Evolutionary conservation across 2,113 vertebrate species (phyloP).

Genomic region (mouse (Mus musculus)): GRCm39 chr4:124466501-124467000

Average conservation of each 20-base stretch:
- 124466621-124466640: background rate
- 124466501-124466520: too few species aligned
- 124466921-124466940: background rate
- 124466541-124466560: background rate
- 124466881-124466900: background rate
- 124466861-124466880: background rate
- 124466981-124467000: background rate
- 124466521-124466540: background rate
- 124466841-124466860: background rate
- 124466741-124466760: background rate
- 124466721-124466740: background rate
- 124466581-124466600: background rate
- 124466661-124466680: background rate
- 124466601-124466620: background rate
- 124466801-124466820: background rate
- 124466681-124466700: background rate
- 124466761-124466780: background rate
- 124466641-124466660: background rate
- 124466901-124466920: background rate
- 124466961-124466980: background rate
- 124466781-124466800: background rate
- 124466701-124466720: fast-evolving
- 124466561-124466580: too few species aligned
- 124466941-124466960: background rate
- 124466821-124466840: background rate